Base-by-base conservation (phyloP, 1,140 invertebrate species). In the Agrilus planipennis region DNA sequence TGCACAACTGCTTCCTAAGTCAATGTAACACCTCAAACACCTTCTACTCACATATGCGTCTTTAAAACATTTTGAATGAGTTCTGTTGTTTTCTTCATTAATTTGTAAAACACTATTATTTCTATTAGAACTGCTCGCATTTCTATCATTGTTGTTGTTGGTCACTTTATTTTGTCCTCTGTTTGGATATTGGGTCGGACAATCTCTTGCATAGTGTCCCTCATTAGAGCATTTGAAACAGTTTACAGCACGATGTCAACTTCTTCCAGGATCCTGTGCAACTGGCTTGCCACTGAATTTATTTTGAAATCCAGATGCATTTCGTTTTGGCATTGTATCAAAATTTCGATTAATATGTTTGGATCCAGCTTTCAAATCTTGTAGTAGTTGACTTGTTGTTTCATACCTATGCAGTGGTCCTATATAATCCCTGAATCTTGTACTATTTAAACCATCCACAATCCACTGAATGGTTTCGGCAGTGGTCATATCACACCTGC, bases 1-100 rank as follows among this genome's bases (percentile, higher is more conserved):
- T 5, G 19, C 32, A 34, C 32, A 34, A 21, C 32, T 34, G 15
- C 19, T 34, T 6, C 16, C 32, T 4, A 34, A 18, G 15, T 34
- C 32, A 6, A 34, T 18, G 12, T 34, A 34, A 15, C 32, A 34
- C 17, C 19, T 4, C 4, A 34, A n/a, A 4, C 4, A 9, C 19
- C 19, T 34, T 3, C 19, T 34, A 15, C 19, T 34, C 4, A 34
- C 12, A 4, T 12, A 34, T 4, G 16, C 9, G 4, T 34, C 32
- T 12, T 34, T 34, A 18, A 19, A 34, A 21, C 19, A 34, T 12
- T 21, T 34, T 4, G 32, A 11, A 21, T 34, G 19, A 7, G 32
- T 9, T 7, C 7, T 27, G 7, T 5, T n/a, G 14, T 9, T 32
- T 32, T 16, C 14, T 6, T 6, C 14, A 11, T 16, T 12, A 14